Evolutionary conservation across 2,888 invertebrate species (phyloP).

Genomic region (Byasa hedistus): DNA sequence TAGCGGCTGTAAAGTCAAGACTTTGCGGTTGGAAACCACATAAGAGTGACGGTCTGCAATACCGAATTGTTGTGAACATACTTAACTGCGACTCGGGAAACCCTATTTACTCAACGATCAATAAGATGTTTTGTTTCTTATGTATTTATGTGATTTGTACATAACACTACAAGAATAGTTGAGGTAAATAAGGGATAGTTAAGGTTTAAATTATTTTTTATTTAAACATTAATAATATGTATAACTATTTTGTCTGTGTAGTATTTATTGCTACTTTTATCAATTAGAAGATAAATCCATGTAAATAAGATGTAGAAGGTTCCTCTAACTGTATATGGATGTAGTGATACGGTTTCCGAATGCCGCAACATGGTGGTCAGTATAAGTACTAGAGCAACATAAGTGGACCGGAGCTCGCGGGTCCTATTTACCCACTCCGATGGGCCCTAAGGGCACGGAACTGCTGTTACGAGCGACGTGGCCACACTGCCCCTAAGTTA

Average conservation of each 20-base stretch:
- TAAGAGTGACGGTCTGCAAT: constrained; percentile 10
- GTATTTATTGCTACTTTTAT: too few species aligned
- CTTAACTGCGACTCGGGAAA: constrained; percentile 16
- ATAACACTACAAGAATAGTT: too few species aligned
- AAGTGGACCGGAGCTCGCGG: constrained; percentile 30
- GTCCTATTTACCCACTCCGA: constrained; percentile 33
- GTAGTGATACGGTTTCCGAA: constrained; percentile 6
- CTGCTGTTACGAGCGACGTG: constrained; percentile 15
- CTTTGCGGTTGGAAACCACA: constrained; percentile 19
- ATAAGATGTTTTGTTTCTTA: neutral
- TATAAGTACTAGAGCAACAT: constrained; percentile 16
- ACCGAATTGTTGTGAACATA: constrained; percentile 15
- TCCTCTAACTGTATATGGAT: neutral
- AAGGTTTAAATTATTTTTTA: too few species aligned
- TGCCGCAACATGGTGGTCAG: constrained; percentile 13
- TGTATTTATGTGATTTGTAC: neutral
- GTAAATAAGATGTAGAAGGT: neutral
- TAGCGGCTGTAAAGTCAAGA: constrained; percentile 6
- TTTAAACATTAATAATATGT: too few species aligned
- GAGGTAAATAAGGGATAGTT: too few species aligned
- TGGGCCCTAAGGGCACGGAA: constrained; percentile 26
- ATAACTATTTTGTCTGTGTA: too few species aligned
- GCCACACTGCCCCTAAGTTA: constrained; percentile 20
- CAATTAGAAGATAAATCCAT: neutral
- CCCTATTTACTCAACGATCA: constrained; percentile 3